Percentiles rank a stretch among this genome's conserved stretches.
phyloP scores from a whole-genome alignment of 1,140 invertebrate genomes.

The Aphis craccivora region DNA sequence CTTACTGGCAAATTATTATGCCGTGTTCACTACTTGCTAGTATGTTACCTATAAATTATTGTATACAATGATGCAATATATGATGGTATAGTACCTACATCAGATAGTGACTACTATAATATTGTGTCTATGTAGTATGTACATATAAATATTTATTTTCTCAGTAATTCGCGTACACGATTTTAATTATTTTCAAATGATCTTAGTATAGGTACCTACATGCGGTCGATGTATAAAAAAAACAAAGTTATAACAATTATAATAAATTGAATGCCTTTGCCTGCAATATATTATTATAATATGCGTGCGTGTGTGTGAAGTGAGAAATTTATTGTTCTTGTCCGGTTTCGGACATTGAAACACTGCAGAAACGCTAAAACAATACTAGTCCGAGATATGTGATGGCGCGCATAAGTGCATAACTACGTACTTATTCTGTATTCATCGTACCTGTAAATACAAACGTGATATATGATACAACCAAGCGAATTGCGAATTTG shows the following conservation, averaged over 20 bases:
- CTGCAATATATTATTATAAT: background rate
- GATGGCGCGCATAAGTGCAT: background rate
- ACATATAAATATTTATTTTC: background rate
- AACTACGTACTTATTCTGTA: background rate
- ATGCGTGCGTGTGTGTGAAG: background rate
- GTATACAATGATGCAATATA: no score
- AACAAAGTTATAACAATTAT: background rate
- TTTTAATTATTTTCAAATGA: background rate
- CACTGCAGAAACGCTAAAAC: background rate
- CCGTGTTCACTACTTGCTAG: no score
- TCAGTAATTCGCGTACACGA: background rate
- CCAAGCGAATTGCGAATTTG: background rate
- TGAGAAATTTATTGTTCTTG: background rate
- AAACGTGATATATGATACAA: background rate
- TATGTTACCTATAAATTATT: no score
- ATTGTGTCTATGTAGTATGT: no score
- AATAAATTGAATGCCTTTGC: background rate
- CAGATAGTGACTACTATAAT: no score
- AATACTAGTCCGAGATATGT: background rate
- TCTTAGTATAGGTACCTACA: background rate
- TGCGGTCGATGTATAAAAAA: background rate
- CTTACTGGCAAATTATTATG: no score
- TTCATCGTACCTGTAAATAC: background rate
- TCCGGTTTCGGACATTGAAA: background rate
- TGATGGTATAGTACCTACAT: no score